Evolutionary conservation across 2,797 vertebrate species (phyloP), one percentile per base, ranked within the genome.

Genomic region (Myioborus miniatus): DNA sequence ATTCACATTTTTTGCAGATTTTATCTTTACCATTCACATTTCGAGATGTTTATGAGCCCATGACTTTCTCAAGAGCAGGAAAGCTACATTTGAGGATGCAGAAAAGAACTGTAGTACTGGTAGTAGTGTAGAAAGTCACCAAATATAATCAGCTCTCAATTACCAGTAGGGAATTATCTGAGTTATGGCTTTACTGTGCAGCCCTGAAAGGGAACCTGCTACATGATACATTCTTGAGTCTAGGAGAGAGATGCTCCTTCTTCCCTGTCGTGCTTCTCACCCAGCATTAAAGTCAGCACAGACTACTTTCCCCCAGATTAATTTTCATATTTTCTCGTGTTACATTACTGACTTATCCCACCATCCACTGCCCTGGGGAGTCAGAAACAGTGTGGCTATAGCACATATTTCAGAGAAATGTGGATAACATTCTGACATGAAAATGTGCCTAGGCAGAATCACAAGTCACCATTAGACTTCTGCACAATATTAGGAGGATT

Each of bases 141-240:
- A 83, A 89, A 94, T 76, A 80, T 41, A 84, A 83, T 89, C 82
- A 89, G 41, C 56, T 93, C 84, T 85, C 75, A 87, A 12, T 91
- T 82, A 76, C 60, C 70, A 80, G 47, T 8, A 49, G 37, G 32
- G 36, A 64, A 91, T 92, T 93, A 77, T 85, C 52, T 72, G 63
- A 19, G n/a, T 16, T 79, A 69, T 56, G 71, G 75, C 87, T 96
- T 96, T 89, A 79, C 60, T 83, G 39, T 77, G 75, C 60, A 80
- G 34, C 46, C 55, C 74, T 75, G 83, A 71, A 77, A 91, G 37
- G 18, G 39, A 95, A 70, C 41, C 21, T 70, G 60, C 60, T 74
- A 37, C 53, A 47, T 16, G 75, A 89, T 58, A 63, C 26, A 17
- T 75, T 72, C 67, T n/a, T 47, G 65, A 63, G 26, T 22, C 44